These are phyloP conservation scores for Volucella inflata DNA, from an alignment of 2,888 invertebrate genomes.

Conservation along the genomic window DNA sequence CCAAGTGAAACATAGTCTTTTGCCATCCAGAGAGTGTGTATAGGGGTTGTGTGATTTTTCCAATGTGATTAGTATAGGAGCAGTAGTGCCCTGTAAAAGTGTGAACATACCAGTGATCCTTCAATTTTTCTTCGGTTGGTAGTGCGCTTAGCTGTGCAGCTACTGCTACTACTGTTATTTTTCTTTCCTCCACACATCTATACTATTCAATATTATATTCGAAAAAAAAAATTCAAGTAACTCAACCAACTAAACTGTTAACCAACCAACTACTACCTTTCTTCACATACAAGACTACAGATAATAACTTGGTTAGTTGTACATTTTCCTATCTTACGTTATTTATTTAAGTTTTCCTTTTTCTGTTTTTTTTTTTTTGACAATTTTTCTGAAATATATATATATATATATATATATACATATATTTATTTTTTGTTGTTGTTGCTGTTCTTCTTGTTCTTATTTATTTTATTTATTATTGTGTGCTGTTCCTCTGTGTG, in stretches of 20 bases:
- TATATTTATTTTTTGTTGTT: conserved; percentile 49
- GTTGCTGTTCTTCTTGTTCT: conserved; percentile 34
- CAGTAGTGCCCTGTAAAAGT: conserved; percentile 83
- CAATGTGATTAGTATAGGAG: conserved; percentile 81
- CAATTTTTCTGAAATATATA: conserved; percentile 51
- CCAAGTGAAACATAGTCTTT: conserved; percentile 36
- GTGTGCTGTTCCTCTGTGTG: conserved; percentile 41
- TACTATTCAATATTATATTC: conserved; percentile 27
- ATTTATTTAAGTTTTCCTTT: conserved; percentile 34
- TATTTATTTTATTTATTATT: conserved; percentile 13
- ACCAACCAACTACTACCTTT: conserved; percentile 1
- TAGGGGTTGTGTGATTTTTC: conserved; percentile 74
- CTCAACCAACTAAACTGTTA: conserved; percentile 10
- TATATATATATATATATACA: too few species aligned
- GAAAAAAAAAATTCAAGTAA: conserved; percentile 36
- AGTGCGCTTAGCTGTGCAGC: conserved; percentile 74
- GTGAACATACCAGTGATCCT: conserved; percentile 78
- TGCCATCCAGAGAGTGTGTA: conserved; percentile 27
- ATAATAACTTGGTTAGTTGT: conserved; percentile 75
- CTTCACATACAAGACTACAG: conserved; percentile 70
- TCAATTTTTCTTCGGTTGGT: conserved; percentile 76
- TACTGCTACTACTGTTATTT: conserved; percentile 73
- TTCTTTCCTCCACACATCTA: conserved; percentile 74
- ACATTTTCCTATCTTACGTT: conserved; percentile 52
- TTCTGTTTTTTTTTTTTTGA: conserved; percentile 13